phyloP scores from a whole-genome alignment of 1,140 invertebrate species.

The Diachasmimorpha longicaudata region DNA sequence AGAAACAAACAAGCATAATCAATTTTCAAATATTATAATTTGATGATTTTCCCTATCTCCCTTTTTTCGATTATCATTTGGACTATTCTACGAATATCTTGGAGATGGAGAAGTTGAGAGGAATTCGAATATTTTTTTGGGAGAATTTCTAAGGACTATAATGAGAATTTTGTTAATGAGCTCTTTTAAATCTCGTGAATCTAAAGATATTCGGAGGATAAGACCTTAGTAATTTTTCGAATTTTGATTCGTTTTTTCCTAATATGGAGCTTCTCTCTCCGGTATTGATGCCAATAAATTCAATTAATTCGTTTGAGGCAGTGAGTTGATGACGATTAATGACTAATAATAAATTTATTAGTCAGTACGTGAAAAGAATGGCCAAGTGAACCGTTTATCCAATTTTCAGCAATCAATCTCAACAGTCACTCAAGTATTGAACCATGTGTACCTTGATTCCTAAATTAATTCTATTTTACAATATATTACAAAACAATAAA shows the following conservation, averaged over 20 bases:
- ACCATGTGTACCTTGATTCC: neutral
- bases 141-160: too few relatives aligned
- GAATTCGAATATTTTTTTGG: too few relatives aligned
- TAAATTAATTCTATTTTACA: constrained; percentile 47
- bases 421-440: neutral
- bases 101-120: neutral
- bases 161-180: too few relatives aligned
- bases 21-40: constrained; percentile 3
- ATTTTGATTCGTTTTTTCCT: too few relatives aligned
- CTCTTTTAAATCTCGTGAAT: too few relatives aligned
- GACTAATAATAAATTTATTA: neutral
- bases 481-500: constrained; percentile 57
- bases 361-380: neutral
- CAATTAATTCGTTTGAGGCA: neutral
- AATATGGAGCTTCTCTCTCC: too few relatives aligned
- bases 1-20: constrained; percentile 42
- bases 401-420: neutral
- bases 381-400: neutral
- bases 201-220: too few relatives aligned
- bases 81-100: neutral
- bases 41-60: neutral
- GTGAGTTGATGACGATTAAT: neutral
- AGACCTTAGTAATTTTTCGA: too few relatives aligned
- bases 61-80: neutral
- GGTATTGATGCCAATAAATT: neutral